Evolutionary conservation across 2,888 invertebrate genomes (phyloP), one percentile per base, ranked within the genome.

Genomic region (Pseudanteris insignis): DNA sequence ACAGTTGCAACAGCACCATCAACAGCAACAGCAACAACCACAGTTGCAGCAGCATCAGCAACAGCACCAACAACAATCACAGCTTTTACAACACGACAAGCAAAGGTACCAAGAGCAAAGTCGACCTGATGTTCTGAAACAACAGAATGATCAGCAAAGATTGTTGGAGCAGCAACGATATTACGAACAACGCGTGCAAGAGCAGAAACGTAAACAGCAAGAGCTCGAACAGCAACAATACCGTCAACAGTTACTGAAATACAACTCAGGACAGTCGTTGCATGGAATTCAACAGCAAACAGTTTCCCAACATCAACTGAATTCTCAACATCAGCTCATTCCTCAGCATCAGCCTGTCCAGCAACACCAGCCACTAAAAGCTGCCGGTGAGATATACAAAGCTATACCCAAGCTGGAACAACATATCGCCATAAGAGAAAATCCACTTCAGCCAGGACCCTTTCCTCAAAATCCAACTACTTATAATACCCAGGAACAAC

Each of bases 331-430:
- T 46, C 71, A 64, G 18, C 81, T 79, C 24, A 77, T 82, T 2
- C 28, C 29, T 7, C 47, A 57, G 7, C 66, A 10, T 7, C 8
- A 21, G 7, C 6, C 7, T n/a, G 12, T 8, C 1, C 24, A 30
- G 18, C 83, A 84, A 3, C 66, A 70, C 32, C 82, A 83, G 13
- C 65, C 67, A 12, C 24, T 58, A 11, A 67, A 68, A 25, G 83
- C 88, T 1, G 88, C 86, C 25, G 89, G 90, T 0, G 90, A 92
- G 79, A 82, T 92, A 28, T 85, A 91, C 11, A 87, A 88, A 47
- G 87, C 92, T 10, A 86, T 92, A 53, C 88, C 92, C 3, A 90
- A 89, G 81, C 87, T 86, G 65, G 92, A 92, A 78, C 90, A 91
- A 67, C 92, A 92, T 68, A 78, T 76, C 18, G 72, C 79, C 0